phyloP scores from a whole-genome alignment of 2,113 vertebrate species.

The Anhinga rufa region DNA sequence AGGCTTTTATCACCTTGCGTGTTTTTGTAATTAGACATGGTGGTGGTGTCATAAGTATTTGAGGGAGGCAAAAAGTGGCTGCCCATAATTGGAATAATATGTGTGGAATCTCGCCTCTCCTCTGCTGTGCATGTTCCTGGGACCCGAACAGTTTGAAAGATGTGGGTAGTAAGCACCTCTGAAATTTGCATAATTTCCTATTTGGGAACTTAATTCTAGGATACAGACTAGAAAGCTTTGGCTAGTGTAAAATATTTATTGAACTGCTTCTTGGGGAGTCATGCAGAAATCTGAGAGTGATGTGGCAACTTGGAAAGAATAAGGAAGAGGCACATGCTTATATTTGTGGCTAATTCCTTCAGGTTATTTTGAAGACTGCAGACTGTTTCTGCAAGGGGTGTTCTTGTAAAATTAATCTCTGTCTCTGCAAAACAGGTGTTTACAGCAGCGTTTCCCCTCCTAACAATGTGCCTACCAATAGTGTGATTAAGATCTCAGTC shows the following conservation, averaged over 20 bases:
- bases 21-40: not conserved
- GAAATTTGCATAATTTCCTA: not conserved
- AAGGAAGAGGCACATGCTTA: not conserved
- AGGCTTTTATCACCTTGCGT: not conserved
- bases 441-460: constrained; percentile 19
- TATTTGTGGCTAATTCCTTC: not conserved
- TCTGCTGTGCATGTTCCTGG: not conserved
- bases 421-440: constrained; percentile 31
- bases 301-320: not conserved
- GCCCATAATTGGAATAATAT: constrained; percentile 7
- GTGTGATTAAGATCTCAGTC: constrained; percentile 27
- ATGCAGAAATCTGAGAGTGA: not conserved
- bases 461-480: not conserved
- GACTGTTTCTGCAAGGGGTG: not conserved
- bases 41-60: not conserved
- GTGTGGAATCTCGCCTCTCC: not conserved
- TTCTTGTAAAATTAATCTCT: not conserved
- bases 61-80: not conserved
- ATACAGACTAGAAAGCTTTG: not conserved
- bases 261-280: not conserved
- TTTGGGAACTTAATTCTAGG: not conserved
- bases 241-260: not conserved
- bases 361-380: not conserved
- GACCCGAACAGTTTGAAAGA: not conserved
- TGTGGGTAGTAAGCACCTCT: not conserved